A percentile compares a stretch with the other conserved stretches of the same genome.
Conservation (phyloP, 2,113 vertebrate genomes). For the Pelvicachromis taeniatus region DNA sequence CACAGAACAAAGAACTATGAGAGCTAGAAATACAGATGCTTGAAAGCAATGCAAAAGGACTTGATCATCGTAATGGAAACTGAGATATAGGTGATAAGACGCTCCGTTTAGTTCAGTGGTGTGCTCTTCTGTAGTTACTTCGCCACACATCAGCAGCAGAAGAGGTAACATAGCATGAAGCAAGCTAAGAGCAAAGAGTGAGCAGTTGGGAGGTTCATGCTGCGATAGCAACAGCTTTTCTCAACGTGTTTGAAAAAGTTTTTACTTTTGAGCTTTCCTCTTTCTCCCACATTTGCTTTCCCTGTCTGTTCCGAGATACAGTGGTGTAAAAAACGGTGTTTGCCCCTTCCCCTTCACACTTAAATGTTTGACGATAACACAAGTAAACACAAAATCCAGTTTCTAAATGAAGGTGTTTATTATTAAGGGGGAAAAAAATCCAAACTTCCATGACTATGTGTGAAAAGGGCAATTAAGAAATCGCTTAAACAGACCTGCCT, state of each 20-base stretch:
- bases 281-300: neutral
- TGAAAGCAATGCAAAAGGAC: neutral
- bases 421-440: no score
- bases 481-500: no score
- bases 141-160: rapidly evolving
- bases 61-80: neutral
- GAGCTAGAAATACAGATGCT: neutral
- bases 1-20: no score
- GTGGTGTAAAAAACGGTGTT: neutral
- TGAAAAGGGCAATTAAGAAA: no score
- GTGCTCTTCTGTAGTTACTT: neutral
- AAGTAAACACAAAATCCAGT: no score
- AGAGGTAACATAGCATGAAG: neutral
- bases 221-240: neutral
- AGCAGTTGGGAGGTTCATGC: neutral
- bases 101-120: neutral
- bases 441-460: no score
- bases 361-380: no score
- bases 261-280: neutral
- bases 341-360: rapidly evolving
- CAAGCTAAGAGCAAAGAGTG: neutral
- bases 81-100: rapidly evolving
- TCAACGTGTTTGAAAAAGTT: neutral
- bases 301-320: neutral
- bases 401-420: no score